phyloP scores from a whole-genome alignment of 2,113 vertebrate species.

The Anolis sagrei region DNA sequence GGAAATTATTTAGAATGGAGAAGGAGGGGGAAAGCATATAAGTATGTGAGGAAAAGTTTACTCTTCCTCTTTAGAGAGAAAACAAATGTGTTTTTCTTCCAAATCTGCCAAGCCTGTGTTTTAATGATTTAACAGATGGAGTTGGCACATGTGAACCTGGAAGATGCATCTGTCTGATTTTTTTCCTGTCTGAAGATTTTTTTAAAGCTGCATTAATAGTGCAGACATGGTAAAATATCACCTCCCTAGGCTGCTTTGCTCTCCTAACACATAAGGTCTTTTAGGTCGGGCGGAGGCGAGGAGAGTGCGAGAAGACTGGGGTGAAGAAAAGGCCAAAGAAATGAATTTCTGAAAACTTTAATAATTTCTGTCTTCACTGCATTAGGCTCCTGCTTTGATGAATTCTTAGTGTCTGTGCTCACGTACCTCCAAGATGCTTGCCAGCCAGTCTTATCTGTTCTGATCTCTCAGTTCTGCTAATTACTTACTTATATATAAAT shows the following conservation, averaged over 20 bases:
- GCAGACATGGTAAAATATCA: conserved; percentile 67
- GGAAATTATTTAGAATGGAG: conserved; percentile 47
- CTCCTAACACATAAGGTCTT: conserved; percentile 64
- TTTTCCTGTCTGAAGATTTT: conserved; percentile 76
- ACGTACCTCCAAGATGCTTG: conserved; percentile 23
- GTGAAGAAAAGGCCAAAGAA: conserved; percentile 63
- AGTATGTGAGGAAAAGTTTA: conserved; percentile 70
- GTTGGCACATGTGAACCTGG: conserved; percentile 76
- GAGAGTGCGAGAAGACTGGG: conserved; percentile 54
- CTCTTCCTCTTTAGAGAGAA: conserved; percentile 75
- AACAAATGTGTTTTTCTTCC: conserved; percentile 78
- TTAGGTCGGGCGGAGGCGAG: conserved; percentile 32
- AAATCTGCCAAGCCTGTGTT: conserved; percentile 73
- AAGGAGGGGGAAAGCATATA: conserved; percentile 38
- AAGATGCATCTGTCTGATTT: conserved; percentile 79
- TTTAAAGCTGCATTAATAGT: conserved; percentile 68
- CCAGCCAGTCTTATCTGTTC: background rate
- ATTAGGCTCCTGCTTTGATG: conserved; percentile 45
- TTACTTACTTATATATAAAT: conserved; percentile 26
- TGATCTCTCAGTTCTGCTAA: conserved; percentile 28
- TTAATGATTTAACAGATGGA: conserved; percentile 80
- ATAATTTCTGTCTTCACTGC: conserved; percentile 37
- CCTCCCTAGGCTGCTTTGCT: conserved; percentile 65
- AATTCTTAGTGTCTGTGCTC: conserved; percentile 32
- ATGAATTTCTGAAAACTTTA: conserved; percentile 52